These are phyloP conservation scores for Hyposmocoma kahamanoa DNA, from an alignment of 1,140 invertebrate species.

Conservation along the genomic window DNA sequence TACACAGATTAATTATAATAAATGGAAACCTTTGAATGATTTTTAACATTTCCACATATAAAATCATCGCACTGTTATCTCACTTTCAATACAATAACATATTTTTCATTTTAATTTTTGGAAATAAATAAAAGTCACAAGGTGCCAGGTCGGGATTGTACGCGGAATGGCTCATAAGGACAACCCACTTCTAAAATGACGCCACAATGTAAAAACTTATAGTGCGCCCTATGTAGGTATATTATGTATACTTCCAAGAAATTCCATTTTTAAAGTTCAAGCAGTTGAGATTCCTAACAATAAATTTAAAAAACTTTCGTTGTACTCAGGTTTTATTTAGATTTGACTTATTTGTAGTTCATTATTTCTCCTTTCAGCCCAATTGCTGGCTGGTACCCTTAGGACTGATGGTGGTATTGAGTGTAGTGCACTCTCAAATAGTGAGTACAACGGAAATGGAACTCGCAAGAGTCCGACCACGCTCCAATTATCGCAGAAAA, in stretches of 20 bases:
- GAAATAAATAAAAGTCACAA: too few relatives aligned
- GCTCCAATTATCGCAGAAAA: constrained; percentile 53
- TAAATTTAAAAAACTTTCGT: constrained; percentile 4
- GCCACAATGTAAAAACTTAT: too few relatives aligned
- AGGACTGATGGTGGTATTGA: constrained; percentile 86
- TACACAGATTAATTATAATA: too few relatives aligned
- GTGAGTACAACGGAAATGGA: constrained; percentile 81
- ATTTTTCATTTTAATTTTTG: background rate
- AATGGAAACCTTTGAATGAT: too few relatives aligned
- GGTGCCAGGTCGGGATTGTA: too few relatives aligned
- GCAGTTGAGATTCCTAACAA: background rate
- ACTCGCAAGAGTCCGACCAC: constrained; percentile 52
- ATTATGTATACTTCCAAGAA: background rate
- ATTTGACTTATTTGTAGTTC: constrained; percentile 7
- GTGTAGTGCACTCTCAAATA: constrained; percentile 93
- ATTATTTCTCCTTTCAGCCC: constrained; percentile 30
- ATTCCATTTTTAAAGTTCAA: background rate
- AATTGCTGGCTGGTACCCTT: constrained; percentile 80
- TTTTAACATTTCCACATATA: too few relatives aligned
- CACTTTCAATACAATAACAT: background rate
- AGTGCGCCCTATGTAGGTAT: background rate
- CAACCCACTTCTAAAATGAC: too few relatives aligned
- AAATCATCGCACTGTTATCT: too few relatives aligned
- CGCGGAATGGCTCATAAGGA: too few relatives aligned
- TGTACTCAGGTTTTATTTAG: background rate